Conservation (phyloP, 2,113 vertebrate genomes). For the Coptodon rendalli region DNA sequence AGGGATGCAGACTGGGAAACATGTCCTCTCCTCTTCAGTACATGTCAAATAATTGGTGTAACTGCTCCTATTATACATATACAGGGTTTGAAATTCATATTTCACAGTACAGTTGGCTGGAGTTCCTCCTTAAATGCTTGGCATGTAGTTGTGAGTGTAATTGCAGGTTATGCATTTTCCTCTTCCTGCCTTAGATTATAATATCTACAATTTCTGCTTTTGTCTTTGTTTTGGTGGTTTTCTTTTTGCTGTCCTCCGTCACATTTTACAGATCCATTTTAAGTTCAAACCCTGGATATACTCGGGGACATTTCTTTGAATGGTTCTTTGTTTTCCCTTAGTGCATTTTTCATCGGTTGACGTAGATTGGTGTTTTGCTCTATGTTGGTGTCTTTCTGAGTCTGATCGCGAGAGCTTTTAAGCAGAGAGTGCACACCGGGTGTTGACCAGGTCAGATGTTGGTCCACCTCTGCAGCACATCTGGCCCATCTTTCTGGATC, state of each 20-base stretch:
- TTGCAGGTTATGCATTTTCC: neutral
- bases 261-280: neutral
- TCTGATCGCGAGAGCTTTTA: neutral
- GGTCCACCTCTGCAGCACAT: neutral
- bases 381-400: neutral
- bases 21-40: neutral
- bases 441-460: neutral
- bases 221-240: neutral
- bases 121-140: neutral
- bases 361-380: rapidly evolving
- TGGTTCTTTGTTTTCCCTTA: rapidly evolving
- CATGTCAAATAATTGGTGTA: neutral
- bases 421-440: rapidly evolving
- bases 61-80: neutral
- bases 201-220: neutral
- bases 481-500: neutral
- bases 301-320: neutral
- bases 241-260: neutral
- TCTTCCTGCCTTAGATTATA: neutral
- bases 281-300: neutral
- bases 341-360: neutral
- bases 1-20: neutral
- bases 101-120: rapidly evolving
- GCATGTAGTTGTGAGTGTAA: neutral
- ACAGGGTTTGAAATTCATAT: rapidly evolving